Base-by-base conservation (phyloP, 2,888 invertebrate genomes). In the Baccha elongata region DNA sequence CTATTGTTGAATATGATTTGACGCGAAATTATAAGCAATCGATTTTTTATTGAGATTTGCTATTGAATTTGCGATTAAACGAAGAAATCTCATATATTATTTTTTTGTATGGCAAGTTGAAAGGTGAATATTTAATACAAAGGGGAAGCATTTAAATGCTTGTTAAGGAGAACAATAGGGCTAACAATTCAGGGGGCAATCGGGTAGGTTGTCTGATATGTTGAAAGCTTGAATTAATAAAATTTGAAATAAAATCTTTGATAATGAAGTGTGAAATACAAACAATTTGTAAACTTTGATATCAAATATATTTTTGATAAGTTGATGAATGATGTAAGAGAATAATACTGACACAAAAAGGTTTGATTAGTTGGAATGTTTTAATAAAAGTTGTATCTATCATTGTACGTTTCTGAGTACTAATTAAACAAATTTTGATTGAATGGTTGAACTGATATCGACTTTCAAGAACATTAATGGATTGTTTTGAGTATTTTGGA, bases 31-130 rank as follows among this genome's bases (percentile, higher is more conserved):
- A 32, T 44, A 29, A 29, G n/a, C 11, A 60, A 60, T 60, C 19
- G 60, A 60, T 19, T 19, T 29, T 52, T 32, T 19, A 53, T 53
- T 53, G 19, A 35, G 15, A 44, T 60, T 26, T 42, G 15, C 15
- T n/a, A 40, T 29, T 19, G 19, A 17, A 26, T 58, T 29, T 23
- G 58, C 60, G 60, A 44, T 60, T 44, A 44, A 44, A 44, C 26
- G 10, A 29, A 17, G 29, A 60, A 60, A 60, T 60, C n/a, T n/a
- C 32, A 8, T 60, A 60, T 44, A 60, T 44, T 4, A 60, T 58
- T 58, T 55, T 58, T 55, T 53, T 21, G 58, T 37, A 21, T 55
- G 4, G 7, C 7, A 13, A 17, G 19, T 52, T 8, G 8, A 26
- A 40, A 40, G 0, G 15, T 58, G 11, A 42, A n/a, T 32, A n/a